These are phyloP conservation scores for Rhyzopertha dominica DNA, from an alignment of 1,140 invertebrate species.

Conservation along the genomic window DNA sequence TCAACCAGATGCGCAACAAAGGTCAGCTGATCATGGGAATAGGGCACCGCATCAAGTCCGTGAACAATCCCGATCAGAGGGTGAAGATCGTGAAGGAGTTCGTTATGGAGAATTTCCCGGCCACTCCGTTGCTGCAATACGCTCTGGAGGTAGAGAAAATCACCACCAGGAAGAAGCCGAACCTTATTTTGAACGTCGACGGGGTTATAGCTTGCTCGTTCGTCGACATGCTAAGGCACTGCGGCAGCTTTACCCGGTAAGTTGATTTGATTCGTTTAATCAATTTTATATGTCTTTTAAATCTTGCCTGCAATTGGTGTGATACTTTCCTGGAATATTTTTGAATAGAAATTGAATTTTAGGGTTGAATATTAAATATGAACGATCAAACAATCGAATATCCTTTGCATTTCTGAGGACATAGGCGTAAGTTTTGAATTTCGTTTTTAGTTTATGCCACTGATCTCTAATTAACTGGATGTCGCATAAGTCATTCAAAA, in stretches of 20 bases:
- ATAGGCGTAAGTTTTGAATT: too few species aligned
- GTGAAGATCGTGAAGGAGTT: slow-evolving; percentile 96
- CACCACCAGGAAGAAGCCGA: slow-evolving; percentile 98
- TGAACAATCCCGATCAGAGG: slow-evolving; percentile 98
- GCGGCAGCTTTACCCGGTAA: slow-evolving; percentile 86
- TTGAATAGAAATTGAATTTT: too few species aligned
- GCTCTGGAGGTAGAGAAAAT: slow-evolving; percentile 98
- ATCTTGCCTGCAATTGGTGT: too few species aligned
- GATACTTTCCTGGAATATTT: too few species aligned
- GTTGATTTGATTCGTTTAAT: too few species aligned
- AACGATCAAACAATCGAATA: too few species aligned
- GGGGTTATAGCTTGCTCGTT: slow-evolving; percentile 96
- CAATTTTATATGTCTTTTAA: too few species aligned
- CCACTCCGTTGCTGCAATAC: slow-evolving; percentile 88
- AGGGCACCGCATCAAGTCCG: slow-evolving; percentile 94
- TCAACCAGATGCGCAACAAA: slow-evolving; percentile 95
- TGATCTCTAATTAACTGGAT: too few species aligned
- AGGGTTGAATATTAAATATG: too few species aligned
- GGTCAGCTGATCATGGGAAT: slow-evolving; percentile 99
- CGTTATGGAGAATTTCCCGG: slow-evolving; percentile 88
- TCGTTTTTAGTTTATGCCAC: too few species aligned
- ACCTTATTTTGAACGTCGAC: slow-evolving; percentile 98
- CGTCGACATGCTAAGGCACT: slow-evolving; percentile 92
- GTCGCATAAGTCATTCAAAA: too few species aligned
- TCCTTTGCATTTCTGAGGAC: too few species aligned